These are phyloP conservation scores for Eudasyphora cyanicolor DNA, from an alignment of 2,888 invertebrate species.

Conservation along the genomic window DNA sequence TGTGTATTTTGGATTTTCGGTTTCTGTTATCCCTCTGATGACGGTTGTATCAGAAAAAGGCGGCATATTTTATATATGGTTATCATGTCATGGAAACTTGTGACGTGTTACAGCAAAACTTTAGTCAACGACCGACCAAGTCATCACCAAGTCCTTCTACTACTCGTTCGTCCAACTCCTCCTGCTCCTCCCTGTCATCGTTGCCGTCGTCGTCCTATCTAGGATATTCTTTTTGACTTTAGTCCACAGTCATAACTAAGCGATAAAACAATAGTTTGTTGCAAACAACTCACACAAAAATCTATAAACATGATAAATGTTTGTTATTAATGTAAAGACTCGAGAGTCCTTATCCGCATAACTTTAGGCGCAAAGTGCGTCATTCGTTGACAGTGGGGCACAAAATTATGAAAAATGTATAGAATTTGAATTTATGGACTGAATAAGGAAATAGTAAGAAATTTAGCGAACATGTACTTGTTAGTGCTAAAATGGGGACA, in stretches of 20 bases:
- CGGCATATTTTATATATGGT: conserved; percentile 43
- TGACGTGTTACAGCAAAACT: conserved; percentile 7
- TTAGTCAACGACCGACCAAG: not conserved
- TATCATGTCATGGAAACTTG: conserved; percentile 39
- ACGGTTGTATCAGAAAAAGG: conserved; percentile 47
- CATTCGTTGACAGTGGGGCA: not conserved
- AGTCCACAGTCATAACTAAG: not conserved
- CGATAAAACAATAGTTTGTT: conserved; percentile 58
- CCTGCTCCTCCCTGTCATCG: not conserved
- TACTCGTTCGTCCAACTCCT: not conserved
- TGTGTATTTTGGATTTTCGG: conserved; percentile 23
- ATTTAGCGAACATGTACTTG: too few species aligned
- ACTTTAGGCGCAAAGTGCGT: conserved; percentile 36
- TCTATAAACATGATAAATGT: conserved; percentile 61
- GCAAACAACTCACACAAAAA: conserved; percentile 32
- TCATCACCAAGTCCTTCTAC: not conserved
- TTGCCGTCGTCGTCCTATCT: not conserved
- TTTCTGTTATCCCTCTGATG: conserved; percentile 57
- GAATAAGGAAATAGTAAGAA: too few species aligned
- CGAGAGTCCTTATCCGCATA: conserved; percentile 38
- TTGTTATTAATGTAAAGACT: conserved; percentile 54
- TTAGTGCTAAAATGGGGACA: too few species aligned
- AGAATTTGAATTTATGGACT: too few species aligned
- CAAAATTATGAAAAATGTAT: too few species aligned
- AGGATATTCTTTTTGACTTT: not conserved